These are phyloP conservation scores for Masnerella sp. DNA, from an alignment of 2,888 invertebrate species.

Conservation along the genomic window DNA sequence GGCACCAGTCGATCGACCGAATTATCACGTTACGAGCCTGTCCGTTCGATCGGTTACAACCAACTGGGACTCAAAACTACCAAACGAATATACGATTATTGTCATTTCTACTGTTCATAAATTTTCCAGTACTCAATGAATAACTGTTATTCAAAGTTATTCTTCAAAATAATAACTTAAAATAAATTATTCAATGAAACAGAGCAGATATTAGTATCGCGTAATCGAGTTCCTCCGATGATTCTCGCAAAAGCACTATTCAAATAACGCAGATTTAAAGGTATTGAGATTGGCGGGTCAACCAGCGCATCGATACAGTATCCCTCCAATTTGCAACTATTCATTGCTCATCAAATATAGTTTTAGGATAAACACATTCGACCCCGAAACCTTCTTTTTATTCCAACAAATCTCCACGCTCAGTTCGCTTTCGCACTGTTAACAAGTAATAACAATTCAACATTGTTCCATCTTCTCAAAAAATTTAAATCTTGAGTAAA, in stretches of 20 bases:
- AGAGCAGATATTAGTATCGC: slow-evolving; percentile 37
- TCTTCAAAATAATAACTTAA: slow-evolving; percentile 24
- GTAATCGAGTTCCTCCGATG: slow-evolving; percentile 52
- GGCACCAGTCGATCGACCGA: slow-evolving; percentile 35
- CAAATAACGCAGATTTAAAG: slow-evolving; percentile 44
- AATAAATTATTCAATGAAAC: slow-evolving; percentile 15
- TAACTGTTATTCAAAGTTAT: slow-evolving; percentile 42
- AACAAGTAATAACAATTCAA: no score
- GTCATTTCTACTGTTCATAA: slow-evolving; percentile 59
- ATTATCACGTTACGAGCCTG: slow-evolving; percentile 30
- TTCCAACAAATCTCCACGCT: no score
- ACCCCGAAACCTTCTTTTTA: slow-evolving; percentile 26
- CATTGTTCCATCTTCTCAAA: no score
- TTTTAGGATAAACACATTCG: slow-evolving; percentile 45
- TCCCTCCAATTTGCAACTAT: slow-evolving; percentile 68
- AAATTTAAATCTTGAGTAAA: no score
- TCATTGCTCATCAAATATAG: slow-evolving; percentile 64
- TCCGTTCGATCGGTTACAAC: slow-evolving; percentile 42
- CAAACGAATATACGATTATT: slow-evolving; percentile 28
- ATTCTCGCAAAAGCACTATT: slow-evolving; percentile 43
- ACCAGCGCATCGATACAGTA: slow-evolving; percentile 58
- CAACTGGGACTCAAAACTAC: slow-evolving; percentile 54
- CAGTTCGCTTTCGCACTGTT: no score
- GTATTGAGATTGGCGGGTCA: slow-evolving; percentile 54
- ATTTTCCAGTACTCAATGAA: slow-evolving; percentile 40